These are phyloP conservation scores for Edolisoma coerulescens DNA, from an alignment of 2,113 vertebrate species.

Conservation along the genomic window DNA sequence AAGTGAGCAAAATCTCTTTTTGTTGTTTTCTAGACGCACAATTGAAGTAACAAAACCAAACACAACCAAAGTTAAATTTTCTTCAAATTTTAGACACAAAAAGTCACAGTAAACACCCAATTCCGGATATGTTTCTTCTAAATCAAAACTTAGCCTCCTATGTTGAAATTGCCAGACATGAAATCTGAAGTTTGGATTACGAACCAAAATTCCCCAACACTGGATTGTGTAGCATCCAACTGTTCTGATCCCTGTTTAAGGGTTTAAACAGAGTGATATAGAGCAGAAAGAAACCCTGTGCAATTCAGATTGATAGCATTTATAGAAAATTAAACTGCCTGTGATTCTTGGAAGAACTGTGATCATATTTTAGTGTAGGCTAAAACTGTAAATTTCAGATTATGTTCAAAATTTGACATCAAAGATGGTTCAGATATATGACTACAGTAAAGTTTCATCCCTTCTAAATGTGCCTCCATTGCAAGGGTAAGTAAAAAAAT, in stretches of 20 bases:
- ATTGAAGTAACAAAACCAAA: constrained; percentile 34
- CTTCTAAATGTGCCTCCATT: background rate
- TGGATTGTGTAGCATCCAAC: background rate
- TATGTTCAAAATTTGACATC: constrained; percentile 2
- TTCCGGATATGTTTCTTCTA: background rate
- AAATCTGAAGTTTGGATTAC: background rate
- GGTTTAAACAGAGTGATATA: background rate
- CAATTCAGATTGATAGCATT: background rate
- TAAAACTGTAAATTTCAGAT: constrained; percentile 19
- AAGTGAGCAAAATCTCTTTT: constrained; percentile 50
- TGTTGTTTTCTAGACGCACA: background rate
- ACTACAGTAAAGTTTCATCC: constrained; percentile 3
- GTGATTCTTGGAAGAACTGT: constrained; percentile 11
- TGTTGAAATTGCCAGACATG: background rate
- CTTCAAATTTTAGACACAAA: background rate
- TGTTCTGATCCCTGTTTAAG: background rate
- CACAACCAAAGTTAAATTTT: constrained; percentile 3
- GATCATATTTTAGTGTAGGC: background rate
- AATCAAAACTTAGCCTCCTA: background rate
- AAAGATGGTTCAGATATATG: background rate
- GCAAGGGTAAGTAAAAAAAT: constrained; percentile 48
- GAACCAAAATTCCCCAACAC: background rate
- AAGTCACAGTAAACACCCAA: background rate
- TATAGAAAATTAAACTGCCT: constrained; percentile 5
- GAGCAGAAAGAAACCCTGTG: background rate